These are phyloP conservation scores for Nymphicus hollandicus DNA, from an alignment of 2,113 vertebrate species.

Conservation along the genomic window DNA sequence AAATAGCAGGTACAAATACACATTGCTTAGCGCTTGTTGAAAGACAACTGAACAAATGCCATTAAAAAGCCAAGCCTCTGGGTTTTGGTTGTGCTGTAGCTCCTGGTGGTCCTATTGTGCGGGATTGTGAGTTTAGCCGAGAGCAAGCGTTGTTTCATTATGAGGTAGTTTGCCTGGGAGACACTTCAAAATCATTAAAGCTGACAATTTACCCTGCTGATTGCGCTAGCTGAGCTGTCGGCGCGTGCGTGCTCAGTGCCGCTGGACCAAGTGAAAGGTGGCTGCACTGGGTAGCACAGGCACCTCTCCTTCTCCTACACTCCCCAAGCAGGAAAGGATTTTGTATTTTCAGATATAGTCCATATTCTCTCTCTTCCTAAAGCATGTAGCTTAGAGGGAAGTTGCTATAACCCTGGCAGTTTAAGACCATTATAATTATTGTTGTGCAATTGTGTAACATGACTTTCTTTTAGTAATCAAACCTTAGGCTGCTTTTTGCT, in stretches of 20 bases:
- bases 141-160: neutral
- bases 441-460: neutral
- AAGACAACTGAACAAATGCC: slow-evolving; percentile 10
- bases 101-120: neutral
- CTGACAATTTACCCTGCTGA: neutral
- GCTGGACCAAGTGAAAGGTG: fast-evolving
- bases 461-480: neutral
- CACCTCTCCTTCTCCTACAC: neutral
- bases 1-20: slow-evolving; percentile 35
- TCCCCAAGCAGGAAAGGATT: neutral
- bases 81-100: neutral
- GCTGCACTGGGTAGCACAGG: neutral
- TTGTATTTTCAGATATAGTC: neutral
- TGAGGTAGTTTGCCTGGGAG: neutral
- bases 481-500: slow-evolving; percentile 1
- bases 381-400: neutral
- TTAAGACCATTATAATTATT: neutral
- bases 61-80: neutral
- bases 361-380: neutral
- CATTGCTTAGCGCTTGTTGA: slow-evolving; percentile 38
- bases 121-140: neutral
- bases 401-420: neutral
- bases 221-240: neutral
- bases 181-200: neutral
- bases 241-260: neutral